Base-by-base conservation (phyloP, 1,140 invertebrate genomes). In the Hyphantria cunea region DNA sequence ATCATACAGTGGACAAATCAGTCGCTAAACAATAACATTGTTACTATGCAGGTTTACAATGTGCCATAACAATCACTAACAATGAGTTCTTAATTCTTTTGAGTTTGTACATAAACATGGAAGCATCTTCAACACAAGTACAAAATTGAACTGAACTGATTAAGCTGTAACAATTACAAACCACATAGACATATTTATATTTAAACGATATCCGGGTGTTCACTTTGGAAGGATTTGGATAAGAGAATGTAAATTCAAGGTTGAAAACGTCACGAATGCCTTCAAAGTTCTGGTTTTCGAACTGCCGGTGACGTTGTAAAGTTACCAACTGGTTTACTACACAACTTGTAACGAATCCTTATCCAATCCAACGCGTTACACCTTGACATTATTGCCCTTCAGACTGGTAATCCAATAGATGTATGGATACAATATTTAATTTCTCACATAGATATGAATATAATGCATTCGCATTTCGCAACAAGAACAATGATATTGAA, bases 311-410 rank as follows among this genome's bases (percentile, higher is more conserved):
- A 41, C 42, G 41, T 42, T 33, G 17, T 55, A 55, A 14, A 45
- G 39, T 48, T 31, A 5, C 47, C 13, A 11, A 32, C 53, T 55
- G 53, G 25, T 54, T 54, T 25, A 9, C n/a, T n/a, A 14, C 8
- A 37, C 8, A 54, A 44, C 7, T 25, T 55, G 44, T 33, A 15
- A 11, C 53, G 39, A 31, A 13, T 44, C 51, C 59, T 70, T 71
- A 69, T 59, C 61, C 58, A 59, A 67, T 70, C 68, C 72, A 69
- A 74, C 66, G 48, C 44, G 45, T 72, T 70, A 76, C 70, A 72
- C 80, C 80, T 81, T 81, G 78, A 80, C 78, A 78, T 70, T 68
- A 50, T 81, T 80, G 64, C 72, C 71, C 70, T 69, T 68, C 53
- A 53, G 56, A 64, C 65, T 25, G 58, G 78, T 76, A 85, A 80